These are phyloP conservation scores for Mus minutoides DNA, from an alignment of 2,797 vertebrate species.

Conservation along the genomic window DNA sequence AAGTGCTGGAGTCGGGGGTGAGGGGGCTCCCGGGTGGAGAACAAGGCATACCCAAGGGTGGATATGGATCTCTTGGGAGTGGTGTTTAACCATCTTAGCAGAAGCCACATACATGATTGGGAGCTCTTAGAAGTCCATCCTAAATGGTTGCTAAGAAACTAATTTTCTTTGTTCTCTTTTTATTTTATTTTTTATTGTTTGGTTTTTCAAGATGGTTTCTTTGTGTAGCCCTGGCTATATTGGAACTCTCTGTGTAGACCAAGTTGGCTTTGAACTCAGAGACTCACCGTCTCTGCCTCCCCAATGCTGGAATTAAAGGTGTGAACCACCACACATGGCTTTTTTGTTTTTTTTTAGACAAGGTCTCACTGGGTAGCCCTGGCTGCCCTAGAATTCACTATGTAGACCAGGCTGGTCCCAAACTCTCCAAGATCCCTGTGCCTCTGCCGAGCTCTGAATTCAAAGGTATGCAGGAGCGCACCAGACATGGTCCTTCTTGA, in stretches of 20 bases:
- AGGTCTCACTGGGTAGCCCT: not conserved
- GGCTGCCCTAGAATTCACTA: not conserved
- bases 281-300: not conserved
- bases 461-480: not conserved
- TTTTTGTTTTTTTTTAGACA: not conserved
- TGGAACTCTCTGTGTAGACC: not conserved
- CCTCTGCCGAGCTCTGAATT: not conserved
- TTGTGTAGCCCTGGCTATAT: not conserved
- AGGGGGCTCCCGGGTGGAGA: accelerated
- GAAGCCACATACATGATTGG: not conserved
- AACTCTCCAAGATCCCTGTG: not conserved
- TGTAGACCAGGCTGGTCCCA: not conserved
- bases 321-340: no score
- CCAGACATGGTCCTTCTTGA: not conserved
- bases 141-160: not conserved
- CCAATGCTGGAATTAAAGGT: not conserved
- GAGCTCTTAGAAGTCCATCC: not conserved
- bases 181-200: not conserved
- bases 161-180: not conserved
- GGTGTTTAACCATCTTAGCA: not conserved
- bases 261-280: not conserved
- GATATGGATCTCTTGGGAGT: not conserved
- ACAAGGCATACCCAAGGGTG: not conserved
- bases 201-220: not conserved
- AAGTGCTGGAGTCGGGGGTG: not conserved